A percentile compares a stretch with the other conserved stretches of the same genome.
Evolutionary conservation across 2,113 vertebrate species (phyloP).

Genomic region (Pholis gunnellus): DNA sequence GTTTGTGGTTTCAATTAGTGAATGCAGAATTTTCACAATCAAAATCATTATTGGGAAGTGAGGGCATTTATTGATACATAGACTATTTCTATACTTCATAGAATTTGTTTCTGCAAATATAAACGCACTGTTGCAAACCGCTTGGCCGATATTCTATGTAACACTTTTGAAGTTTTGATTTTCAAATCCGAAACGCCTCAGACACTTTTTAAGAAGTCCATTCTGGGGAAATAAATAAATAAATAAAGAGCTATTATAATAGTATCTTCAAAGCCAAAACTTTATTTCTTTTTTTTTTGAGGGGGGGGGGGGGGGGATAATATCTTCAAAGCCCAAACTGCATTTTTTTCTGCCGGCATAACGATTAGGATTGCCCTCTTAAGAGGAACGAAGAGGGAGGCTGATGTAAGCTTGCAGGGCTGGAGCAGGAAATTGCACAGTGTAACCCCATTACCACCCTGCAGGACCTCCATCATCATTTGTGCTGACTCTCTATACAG

Average conservation of each 20-base stretch:
- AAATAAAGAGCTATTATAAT: conserved; percentile 44
- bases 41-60: neutral
- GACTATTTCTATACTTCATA: neutral
- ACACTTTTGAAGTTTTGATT: conserved; percentile 36
- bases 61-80: neutral
- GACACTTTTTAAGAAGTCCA: conserved; percentile 27
- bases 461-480: conserved; percentile 49
- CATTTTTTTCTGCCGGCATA: conserved; percentile 64
- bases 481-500: conserved; percentile 38
- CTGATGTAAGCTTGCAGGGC: conserved; percentile 59
- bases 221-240: conserved; percentile 25
- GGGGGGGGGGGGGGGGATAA: neutral
- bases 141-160: neutral
- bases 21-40: neutral
- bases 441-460: conserved; percentile 66
- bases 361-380: conserved; percentile 59
- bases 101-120: neutral
- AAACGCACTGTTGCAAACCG: conserved; percentile 10
- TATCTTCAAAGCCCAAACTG: conserved; percentile 69
- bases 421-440: conserved; percentile 55
- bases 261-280: conserved; percentile 64
- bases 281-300: conserved; percentile 36
- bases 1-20: neutral
- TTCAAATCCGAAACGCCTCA: conserved; percentile 38
- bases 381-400: conserved; percentile 55